phyloP scores from a whole-genome alignment of 92 coral and sea anemone species.

The Umimayanthus chanpuru region DNA sequence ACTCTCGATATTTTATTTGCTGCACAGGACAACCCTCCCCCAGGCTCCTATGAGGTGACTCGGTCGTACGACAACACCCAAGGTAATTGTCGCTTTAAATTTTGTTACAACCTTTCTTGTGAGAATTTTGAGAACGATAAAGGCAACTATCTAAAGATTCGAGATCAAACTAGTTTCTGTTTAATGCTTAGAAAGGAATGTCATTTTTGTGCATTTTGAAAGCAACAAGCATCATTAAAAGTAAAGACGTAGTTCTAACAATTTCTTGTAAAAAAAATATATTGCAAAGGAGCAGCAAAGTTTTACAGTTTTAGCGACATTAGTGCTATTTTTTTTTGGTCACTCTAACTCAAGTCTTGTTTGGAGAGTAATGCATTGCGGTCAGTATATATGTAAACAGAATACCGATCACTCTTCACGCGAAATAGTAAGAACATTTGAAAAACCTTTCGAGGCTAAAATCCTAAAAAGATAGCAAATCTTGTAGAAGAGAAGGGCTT shows the following conservation, averaged over 20 bases:
- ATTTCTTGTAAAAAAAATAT: no score
- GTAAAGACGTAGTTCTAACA: no score
- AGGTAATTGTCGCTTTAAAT: constrained; percentile 50
- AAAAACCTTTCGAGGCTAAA: no score
- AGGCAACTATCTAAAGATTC: no score
- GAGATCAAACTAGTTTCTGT: background rate
- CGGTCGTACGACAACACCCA: constrained; percentile 89
- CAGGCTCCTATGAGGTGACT: constrained; percentile 93
- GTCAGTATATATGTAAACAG: no score
- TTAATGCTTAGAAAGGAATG: no score
- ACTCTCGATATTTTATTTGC: background rate
- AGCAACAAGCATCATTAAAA: no score
- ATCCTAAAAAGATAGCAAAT: background rate
- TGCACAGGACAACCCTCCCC: constrained; percentile 94
- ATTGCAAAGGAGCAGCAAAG: background rate
- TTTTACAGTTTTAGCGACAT: background rate
- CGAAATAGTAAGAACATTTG: background rate
- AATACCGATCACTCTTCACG: background rate
- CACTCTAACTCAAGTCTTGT: background rate
- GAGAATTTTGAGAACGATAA: background rate
- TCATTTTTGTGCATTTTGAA: no score
- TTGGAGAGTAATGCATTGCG: background rate
- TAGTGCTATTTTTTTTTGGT: background rate
- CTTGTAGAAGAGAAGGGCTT: background rate
- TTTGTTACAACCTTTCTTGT: background rate